Conservation (phyloP, 2,113 vertebrate species). For the Agapornis roseicollis region DNA sequence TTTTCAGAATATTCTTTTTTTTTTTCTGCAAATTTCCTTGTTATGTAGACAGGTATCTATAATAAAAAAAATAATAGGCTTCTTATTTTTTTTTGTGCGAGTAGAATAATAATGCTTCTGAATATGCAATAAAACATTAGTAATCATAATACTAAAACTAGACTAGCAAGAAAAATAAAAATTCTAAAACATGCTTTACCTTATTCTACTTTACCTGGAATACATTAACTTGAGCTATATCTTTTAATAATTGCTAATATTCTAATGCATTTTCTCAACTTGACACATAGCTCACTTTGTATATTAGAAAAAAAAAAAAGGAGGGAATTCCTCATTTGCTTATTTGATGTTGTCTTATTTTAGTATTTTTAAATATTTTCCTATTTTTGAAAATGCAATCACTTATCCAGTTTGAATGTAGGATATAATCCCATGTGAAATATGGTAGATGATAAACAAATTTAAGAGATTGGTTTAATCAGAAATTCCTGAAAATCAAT, state of each 20-base stretch:
- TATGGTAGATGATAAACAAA: background rate
- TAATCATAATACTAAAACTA: background rate
- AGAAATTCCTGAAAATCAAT: background rate
- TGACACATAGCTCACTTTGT: background rate
- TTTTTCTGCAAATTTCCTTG: background rate
- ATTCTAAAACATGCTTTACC: background rate
- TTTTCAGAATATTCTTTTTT: background rate
- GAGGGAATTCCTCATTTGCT: background rate
- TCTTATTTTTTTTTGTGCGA: background rate
- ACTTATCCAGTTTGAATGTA: background rate
- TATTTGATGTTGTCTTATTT: background rate
- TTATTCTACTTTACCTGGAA: background rate
- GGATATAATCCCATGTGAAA: background rate
- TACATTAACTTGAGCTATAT: background rate
- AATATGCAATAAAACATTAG: background rate
- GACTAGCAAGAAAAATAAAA: background rate
- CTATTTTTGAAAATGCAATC: background rate
- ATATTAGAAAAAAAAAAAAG: background rate
- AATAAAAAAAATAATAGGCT: background rate
- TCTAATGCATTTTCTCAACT: background rate
- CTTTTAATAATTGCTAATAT: background rate
- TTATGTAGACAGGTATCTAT: rapidly evolving
- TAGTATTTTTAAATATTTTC: background rate
- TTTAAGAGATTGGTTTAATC: background rate
- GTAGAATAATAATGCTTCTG: background rate